These are phyloP conservation scores for Tetragonisca angustula DNA, from an alignment of 2,888 invertebrate species.

Conservation along the genomic window DNA sequence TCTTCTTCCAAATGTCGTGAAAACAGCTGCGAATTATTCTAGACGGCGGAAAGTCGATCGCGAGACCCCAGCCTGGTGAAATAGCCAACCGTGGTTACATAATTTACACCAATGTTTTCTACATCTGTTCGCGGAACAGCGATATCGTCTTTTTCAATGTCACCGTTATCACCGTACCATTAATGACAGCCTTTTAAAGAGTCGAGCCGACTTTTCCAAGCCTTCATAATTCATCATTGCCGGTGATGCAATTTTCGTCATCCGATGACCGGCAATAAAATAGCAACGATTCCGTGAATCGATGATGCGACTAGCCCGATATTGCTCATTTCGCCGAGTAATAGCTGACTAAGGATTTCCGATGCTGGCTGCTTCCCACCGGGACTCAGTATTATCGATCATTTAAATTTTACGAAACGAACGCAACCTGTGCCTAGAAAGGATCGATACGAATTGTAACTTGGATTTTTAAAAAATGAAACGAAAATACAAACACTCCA, in stretches of 20 bases:
- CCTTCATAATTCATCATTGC: slow-evolving; percentile 40
- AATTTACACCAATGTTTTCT: slow-evolving; percentile 29
- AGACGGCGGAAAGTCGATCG: background rate
- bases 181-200: slow-evolving; percentile 22
- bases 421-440: slow-evolving; percentile 28
- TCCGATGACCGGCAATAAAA: slow-evolving; percentile 34
- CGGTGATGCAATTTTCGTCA: slow-evolving; percentile 27
- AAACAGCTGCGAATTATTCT: background rate
- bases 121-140: slow-evolving; percentile 18
- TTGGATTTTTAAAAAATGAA: background rate
- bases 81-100: background rate
- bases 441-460: background rate
- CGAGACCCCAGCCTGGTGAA: background rate
- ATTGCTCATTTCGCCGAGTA: slow-evolving; percentile 25
- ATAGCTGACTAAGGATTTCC: slow-evolving; percentile 41
- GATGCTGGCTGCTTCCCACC: slow-evolving; percentile 19
- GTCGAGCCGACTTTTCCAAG: background rate
- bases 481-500: background rate
- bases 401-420: slow-evolving; percentile 57
- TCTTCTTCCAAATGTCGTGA: background rate
- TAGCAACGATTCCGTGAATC: slow-evolving; percentile 22
- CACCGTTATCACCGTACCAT: background rate
- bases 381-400: slow-evolving; percentile 50
- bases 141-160: slow-evolving; percentile 43
- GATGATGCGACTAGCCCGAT: slow-evolving; percentile 28